Evolutionary conservation across 2,888 invertebrate species (phyloP).

Genomic region (Platycnemis pennipes): DNA sequence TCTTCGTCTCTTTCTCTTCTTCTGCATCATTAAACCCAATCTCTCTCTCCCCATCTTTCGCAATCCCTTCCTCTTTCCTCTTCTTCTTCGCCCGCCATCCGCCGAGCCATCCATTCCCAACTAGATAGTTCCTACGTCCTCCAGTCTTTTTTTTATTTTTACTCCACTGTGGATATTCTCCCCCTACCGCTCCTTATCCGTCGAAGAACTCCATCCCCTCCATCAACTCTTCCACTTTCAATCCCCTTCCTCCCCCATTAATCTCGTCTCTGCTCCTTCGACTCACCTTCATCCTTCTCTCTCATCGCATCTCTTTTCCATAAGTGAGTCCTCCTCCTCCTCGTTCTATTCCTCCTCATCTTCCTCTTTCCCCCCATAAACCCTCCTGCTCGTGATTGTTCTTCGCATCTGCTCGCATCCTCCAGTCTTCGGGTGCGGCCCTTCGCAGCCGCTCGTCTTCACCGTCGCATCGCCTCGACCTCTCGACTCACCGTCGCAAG

Average conservation of each 20-base stretch:
- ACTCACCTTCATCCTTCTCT: background rate
- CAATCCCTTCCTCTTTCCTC: background rate
- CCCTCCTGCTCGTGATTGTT: background rate
- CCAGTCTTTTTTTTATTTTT: background rate
- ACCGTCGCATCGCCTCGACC: background rate
- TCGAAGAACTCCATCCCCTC: background rate
- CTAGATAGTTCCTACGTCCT: background rate
- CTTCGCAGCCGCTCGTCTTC: background rate
- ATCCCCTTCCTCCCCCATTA: background rate
- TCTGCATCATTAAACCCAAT: background rate
- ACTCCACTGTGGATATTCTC: background rate
- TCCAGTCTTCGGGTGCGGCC: background rate
- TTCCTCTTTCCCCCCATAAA: background rate
- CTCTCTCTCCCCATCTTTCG: background rate
- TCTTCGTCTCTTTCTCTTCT: constrained; percentile 24
- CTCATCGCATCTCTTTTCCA: constrained; percentile 5
- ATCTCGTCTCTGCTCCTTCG: background rate
- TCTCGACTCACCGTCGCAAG: background rate
- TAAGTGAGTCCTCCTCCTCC: no score
- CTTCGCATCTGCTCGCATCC: background rate
- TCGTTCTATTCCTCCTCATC: background rate
- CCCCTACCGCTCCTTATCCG: background rate
- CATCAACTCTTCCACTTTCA: background rate
- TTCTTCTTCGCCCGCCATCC: background rate
- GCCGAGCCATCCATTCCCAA: background rate